A percentile compares a stretch with the other conserved stretches of the same genome.
Evolutionary conservation across 2,797 vertebrate genomes (phyloP).

Genomic region (Echiichthys vipera): DNA sequence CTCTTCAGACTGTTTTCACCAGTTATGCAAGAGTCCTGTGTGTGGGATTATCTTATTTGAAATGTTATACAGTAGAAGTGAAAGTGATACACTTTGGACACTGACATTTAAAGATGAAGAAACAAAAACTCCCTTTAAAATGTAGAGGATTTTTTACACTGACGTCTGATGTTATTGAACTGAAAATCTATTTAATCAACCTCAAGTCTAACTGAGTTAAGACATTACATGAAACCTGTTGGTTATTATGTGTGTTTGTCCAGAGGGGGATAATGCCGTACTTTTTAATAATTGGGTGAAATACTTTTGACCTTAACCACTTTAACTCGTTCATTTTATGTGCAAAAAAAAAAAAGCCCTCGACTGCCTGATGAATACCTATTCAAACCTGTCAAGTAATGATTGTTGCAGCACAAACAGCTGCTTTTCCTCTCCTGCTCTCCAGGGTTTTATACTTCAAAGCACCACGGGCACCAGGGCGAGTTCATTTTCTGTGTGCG

Average conservation of each 20-base stretch:
- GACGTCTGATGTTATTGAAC: not conserved
- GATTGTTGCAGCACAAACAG: constrained; percentile 1
- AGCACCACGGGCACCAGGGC: not conserved
- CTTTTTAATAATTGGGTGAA: not conserved
- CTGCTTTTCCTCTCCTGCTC: not conserved
- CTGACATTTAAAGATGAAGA: no score
- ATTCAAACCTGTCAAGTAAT: constrained; percentile 16
- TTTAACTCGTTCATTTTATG: not conserved
- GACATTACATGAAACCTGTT: not conserved
- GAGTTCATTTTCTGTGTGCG: not conserved
- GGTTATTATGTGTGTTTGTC: not conserved
- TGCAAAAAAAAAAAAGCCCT: not conserved
- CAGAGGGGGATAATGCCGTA: not conserved
- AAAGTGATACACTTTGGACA: not conserved
- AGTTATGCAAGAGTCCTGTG: constrained; percentile 16
- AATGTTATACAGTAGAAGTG: not conserved
- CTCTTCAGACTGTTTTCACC: constrained; percentile 19
- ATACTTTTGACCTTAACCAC: not conserved
- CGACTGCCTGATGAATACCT: not conserved
- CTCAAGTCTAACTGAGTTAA: not conserved
- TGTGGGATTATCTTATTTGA: constrained; percentile 12
- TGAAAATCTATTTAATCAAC: not conserved
- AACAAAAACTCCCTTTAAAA: no score
- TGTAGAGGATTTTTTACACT: no score
- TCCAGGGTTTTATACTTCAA: constrained; percentile 17